Percentiles rank a stretch among this genome's conserved stretches.
Conservation (phyloP, 1,140 invertebrate species). For the Brachionus manjavacas region DNA sequence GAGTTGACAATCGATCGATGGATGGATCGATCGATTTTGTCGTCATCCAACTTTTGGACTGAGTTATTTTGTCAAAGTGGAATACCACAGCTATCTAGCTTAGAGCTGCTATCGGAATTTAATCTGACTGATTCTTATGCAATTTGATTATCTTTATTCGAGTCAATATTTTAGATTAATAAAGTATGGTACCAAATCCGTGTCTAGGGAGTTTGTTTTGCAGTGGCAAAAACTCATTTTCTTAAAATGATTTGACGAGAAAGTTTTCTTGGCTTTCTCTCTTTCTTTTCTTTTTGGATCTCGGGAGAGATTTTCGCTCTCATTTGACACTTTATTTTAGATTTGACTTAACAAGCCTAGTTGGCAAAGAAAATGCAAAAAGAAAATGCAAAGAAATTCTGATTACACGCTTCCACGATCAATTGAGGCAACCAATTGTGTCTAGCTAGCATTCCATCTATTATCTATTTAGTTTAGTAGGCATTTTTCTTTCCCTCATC, state of each 20-base stretch:
- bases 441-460: too few relatives aligned
- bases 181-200: background rate
- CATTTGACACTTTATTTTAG: background rate
- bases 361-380: too few relatives aligned
- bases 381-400: background rate
- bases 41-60: background rate
- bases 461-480: too few relatives aligned
- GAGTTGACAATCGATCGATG: background rate
- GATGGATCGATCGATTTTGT: background rate
- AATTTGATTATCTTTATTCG: background rate
- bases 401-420: conserved; percentile 25
- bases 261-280: background rate
- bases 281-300: too few relatives aligned
- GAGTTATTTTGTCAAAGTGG: background rate
- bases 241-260: conserved; percentile 27
- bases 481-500: too few relatives aligned
- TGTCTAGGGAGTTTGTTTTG: background rate
- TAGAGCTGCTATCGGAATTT: background rate
- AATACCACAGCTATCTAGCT: background rate
- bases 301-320: background rate
- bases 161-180: background rate
- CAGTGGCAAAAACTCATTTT: conserved; percentile 14
- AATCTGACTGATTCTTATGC: background rate
- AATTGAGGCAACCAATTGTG: background rate
- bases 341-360: background rate